These are phyloP conservation scores for Matsumurasca onukii DNA, from an alignment of 1,140 invertebrate species.

Conservation along the genomic window DNA sequence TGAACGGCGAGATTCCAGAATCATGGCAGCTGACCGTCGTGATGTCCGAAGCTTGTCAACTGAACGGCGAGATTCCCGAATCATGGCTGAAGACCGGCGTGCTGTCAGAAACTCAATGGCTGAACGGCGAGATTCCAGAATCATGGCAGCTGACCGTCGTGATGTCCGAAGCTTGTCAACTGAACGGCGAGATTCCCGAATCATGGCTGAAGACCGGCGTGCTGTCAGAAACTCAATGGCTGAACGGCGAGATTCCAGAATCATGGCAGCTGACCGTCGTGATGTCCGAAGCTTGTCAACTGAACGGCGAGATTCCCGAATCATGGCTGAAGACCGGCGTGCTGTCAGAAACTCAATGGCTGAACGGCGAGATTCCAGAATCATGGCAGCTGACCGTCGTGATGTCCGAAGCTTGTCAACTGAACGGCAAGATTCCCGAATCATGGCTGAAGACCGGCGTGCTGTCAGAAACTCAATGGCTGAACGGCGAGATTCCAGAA, in stretches of 20 bases:
- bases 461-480: background rate
- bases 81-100: background rate
- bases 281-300: background rate
- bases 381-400: background rate
- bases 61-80: background rate
- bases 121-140: background rate
- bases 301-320: background rate
- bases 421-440: background rate
- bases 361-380: background rate
- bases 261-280: background rate
- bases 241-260: background rate
- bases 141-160: background rate
- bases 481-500: background rate
- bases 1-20: background rate
- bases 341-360: too few relatives aligned
- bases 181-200: background rate
- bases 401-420: background rate
- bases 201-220: background rate
- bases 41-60: slow-evolving; percentile 3
- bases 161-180: background rate
- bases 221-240: background rate
- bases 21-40: background rate
- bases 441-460: background rate
- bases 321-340: background rate
- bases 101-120: background rate